Evolutionary conservation across 2,888 invertebrate species (phyloP).

Genomic region (Nowickia ferox): DNA sequence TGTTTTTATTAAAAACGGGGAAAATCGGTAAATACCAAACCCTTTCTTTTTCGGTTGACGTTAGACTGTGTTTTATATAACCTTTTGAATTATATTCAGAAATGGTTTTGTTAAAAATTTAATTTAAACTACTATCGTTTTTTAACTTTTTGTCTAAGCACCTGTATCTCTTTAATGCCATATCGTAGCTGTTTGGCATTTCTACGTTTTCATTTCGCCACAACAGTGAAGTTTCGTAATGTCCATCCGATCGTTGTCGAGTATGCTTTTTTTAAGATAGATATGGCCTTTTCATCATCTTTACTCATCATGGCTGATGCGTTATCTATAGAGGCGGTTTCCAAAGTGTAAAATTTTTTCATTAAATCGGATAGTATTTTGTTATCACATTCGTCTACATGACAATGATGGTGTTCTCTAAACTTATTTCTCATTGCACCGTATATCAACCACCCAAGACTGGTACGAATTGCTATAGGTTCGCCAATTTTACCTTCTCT

Average conservation of each 20-base stretch:
- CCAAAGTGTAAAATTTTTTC: conserved; percentile 7
- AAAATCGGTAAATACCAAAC: no score
- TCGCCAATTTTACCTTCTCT: conserved; percentile 10
- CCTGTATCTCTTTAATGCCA: no score
- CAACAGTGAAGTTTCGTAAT: conserved; percentile 30
- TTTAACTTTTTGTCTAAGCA: no score
- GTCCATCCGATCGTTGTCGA: conserved; percentile 3
- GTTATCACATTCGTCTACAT: conserved; percentile 14
- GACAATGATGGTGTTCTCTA: neutral
- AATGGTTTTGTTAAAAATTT: no score
- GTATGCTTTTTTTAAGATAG: conserved; percentile 36
- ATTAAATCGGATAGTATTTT: conserved; percentile 1
- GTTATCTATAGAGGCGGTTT: neutral
- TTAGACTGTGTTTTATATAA: no score
- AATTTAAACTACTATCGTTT: no score
- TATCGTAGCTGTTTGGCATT: no score
- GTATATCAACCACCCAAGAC: conserved; percentile 30
- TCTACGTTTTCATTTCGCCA: no score
- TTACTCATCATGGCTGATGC: neutral
- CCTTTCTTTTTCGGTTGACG: no score
- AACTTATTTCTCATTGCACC: neutral
- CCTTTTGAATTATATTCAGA: no score
- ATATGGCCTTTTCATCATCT: conserved; percentile 40
- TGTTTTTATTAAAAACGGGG: no score
- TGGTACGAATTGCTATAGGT: conserved; percentile 16